Evolutionary conservation across 2,888 invertebrate species (phyloP).

Genomic region (Anagyrus pseudococci): DNA sequence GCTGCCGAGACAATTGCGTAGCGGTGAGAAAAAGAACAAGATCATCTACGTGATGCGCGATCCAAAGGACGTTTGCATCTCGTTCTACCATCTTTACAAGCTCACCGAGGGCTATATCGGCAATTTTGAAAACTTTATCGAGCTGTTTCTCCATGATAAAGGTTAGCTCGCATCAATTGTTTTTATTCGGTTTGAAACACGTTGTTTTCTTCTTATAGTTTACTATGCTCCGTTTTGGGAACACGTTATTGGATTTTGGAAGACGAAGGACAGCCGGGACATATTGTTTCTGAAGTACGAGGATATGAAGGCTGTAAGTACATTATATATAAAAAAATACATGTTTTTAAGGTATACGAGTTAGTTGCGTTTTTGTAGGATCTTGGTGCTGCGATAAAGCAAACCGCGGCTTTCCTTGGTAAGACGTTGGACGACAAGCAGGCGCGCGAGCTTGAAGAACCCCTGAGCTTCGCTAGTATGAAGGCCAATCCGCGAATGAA

Average conservation of each 20-base stretch:
- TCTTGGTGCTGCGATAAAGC: slow-evolving; percentile 63
- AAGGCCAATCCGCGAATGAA: slow-evolving; percentile 66
- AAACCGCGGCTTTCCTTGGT: slow-evolving; percentile 65
- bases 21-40: slow-evolving; percentile 60
- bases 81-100: slow-evolving; percentile 72
- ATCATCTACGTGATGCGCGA: too few species aligned
- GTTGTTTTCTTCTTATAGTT: slow-evolving; percentile 3
- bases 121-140: slow-evolving; percentile 67
- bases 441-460: slow-evolving; percentile 62
- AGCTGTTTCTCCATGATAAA: slow-evolving; percentile 68
- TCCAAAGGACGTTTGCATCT: slow-evolving; percentile 76
- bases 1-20: slow-evolving; percentile 65
- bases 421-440: slow-evolving; percentile 61
- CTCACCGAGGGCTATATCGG: slow-evolving; percentile 66
- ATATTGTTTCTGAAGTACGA: slow-evolving; percentile 52
- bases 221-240: slow-evolving; percentile 39
- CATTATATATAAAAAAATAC: too few species aligned
- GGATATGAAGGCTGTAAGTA: slow-evolving; percentile 53
- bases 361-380: slow-evolving; percentile 55
- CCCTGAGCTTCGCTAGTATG: slow-evolving; percentile 69
- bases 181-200: too few species aligned
- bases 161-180: slow-evolving; percentile 58
- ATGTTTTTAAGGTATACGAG: too few species aligned
- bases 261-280: slow-evolving; percentile 42
- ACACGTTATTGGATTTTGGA: slow-evolving; percentile 49